phyloP scores from a whole-genome alignment of 92 coral and sea anemone species.

The Parazoanthus atlanticus region DNA sequence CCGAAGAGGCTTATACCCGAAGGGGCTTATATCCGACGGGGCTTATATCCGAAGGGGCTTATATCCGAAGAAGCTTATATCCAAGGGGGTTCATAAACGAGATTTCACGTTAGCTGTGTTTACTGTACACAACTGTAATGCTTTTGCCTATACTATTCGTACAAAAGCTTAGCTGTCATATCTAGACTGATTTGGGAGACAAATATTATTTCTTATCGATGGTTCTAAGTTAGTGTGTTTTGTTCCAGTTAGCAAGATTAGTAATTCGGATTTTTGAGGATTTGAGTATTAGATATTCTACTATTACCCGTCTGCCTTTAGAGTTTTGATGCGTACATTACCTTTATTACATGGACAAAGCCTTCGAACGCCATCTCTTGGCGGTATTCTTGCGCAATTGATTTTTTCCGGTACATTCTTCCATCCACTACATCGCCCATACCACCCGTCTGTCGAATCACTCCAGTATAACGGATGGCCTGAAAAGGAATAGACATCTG shows the following conservation, averaged over 20 bases:
- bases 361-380: neutral
- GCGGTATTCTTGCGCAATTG: neutral
- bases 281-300: neutral
- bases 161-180: too few species aligned
- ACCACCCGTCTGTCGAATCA: neutral
- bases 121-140: too few species aligned
- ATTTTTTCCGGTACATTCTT: neutral
- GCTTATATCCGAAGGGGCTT: too few species aligned
- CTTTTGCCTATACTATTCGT: too few species aligned
- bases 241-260: neutral
- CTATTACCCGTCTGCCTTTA: neutral
- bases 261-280: neutral
- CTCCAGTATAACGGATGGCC: neutral
- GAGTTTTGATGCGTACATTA: neutral
- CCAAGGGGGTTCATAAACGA: too few species aligned
- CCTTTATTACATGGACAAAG: conserved; percentile 4
- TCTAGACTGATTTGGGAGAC: too few species aligned
- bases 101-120: too few species aligned
- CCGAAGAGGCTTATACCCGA: too few species aligned
- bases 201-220: too few species aligned
- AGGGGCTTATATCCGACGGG: too few species aligned
- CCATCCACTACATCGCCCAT: neutral
- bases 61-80: too few species aligned
- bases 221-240: too few species aligned
- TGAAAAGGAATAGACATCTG: neutral